A percentile compares a stretch with the other conserved stretches of the same genome.
These are phyloP conservation scores for Eulemur rubriventer DNA, from an alignment of 2,797 vertebrate genomes.

Conservation along the genomic window DNA sequence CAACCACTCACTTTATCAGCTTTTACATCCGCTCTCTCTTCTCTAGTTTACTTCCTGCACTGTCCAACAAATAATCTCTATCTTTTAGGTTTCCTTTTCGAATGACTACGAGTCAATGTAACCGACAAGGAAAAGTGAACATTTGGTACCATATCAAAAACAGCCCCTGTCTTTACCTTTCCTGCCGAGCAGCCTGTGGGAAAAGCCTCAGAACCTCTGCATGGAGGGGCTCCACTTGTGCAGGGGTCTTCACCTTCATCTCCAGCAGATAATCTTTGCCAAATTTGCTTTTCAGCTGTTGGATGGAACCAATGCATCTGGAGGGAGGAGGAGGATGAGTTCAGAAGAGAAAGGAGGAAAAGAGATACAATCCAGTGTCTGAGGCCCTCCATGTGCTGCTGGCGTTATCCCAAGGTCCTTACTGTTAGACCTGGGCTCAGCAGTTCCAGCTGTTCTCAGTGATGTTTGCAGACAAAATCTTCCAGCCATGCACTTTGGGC, in stretches of 20 bases:
- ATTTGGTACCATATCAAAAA: background rate
- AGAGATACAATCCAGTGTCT: too few species aligned
- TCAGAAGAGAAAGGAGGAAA: background rate
- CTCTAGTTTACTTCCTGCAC: background rate
- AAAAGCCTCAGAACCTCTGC: conserved; percentile 89
- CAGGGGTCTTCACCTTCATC: conserved; percentile 87
- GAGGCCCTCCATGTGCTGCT: too few species aligned
- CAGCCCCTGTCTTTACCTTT: conserved; percentile 85
- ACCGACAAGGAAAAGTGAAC: background rate
- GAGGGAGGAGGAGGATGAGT: background rate
- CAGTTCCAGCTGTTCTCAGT: accelerated
- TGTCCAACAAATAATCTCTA: too few species aligned
- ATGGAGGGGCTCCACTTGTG: conserved; percentile 87
- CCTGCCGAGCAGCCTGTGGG: conserved; percentile 88
- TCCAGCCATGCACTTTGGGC: background rate
- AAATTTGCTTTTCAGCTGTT: conserved; percentile 92
- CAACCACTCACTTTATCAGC: too few species aligned
- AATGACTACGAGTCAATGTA: background rate
- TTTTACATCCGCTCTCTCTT: background rate
- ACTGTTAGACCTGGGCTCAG: background rate
- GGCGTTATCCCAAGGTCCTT: accelerated
- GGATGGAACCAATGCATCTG: conserved; percentile 93
- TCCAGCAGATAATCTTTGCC: conserved; percentile 92
- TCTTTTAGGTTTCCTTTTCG: background rate
- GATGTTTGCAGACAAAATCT: background rate